A percentile compares a stretch with the other conserved stretches of the same genome.
phyloP scores from a whole-genome alignment of 2,113 vertebrate species.

The Rhinichthys klamathensis region DNA sequence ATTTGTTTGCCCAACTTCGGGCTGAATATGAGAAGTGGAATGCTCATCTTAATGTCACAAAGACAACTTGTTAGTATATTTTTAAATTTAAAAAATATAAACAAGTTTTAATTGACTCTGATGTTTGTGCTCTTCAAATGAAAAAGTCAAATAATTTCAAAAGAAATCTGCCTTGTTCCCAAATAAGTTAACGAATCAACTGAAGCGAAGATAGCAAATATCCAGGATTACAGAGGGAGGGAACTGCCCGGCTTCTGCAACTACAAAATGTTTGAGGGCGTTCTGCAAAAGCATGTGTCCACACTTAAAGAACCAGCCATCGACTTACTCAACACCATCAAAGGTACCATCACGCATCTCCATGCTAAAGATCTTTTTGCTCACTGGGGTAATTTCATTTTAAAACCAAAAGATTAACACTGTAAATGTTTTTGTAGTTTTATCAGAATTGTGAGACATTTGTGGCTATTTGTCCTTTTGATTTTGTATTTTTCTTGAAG shows the following conservation, averaged over 20 bases:
- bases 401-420: neutral
- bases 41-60: neutral
- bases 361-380: neutral
- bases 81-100: neutral
- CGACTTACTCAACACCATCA: constrained; percentile 18
- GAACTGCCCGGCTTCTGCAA: constrained; percentile 49
- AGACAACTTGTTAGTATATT: constrained; percentile 18
- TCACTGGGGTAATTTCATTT: neutral
- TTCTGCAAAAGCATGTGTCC: constrained; percentile 51
- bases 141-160: neutral
- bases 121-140: too few species aligned
- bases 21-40: constrained; percentile 39
- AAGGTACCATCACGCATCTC: constrained; percentile 48
- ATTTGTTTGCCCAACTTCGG: constrained; percentile 23
- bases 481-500: constrained; percentile 37
- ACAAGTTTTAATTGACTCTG: too few species aligned
- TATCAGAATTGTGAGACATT: neutral
- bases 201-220: neutral
- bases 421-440: too few species aligned
- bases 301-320: constrained; percentile 38
- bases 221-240: constrained; percentile 42
- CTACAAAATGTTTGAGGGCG: constrained; percentile 54
- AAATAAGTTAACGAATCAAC: constrained; percentile 9
- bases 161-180: neutral
- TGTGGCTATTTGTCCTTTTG: neutral